Base-by-base conservation (phyloP, 64 coral and sea anemone species). In the Actinia tenebrosa region DNA sequence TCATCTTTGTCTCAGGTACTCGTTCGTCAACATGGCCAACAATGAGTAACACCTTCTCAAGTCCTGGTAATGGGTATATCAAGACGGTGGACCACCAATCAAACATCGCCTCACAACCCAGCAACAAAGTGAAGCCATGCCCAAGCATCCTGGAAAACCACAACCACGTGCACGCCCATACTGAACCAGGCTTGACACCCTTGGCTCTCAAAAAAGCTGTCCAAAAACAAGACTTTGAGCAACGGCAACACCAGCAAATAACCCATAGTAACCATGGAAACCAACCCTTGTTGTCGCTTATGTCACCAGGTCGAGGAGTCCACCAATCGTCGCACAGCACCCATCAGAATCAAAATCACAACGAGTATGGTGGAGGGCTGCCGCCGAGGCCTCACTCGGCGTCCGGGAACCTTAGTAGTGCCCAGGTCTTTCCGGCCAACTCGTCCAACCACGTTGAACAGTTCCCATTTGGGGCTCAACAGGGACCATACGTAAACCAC, bases 331-430 rank as follows among this genome's bases (percentile, higher is more conserved):
- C 89, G 22, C 88, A 77, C 4, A 58, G 13, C 56, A 56, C 61
- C 10, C 78, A 89, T 5, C 63, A 75, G 7, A 44, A 88, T 43
- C 44, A 84, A 9, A 71, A 64, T 58, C 94, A 96, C 17, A 89
- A 92, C 27, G 90, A 90, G 25, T 71, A 89, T 54, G 44, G 59
- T 0, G 62, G 86, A 71, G 64, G 53, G 5, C 94, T 96, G 53
- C 94, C 94, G 2, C 91, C 94, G 13, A 89, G 94, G 71, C 94
- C 94, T 37, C 94, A 96, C 91, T 96, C 94, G 64, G 94, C 94
- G 11, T 90, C 94, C 7, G 94, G 94, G 20, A 96, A 88, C 77
- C 87, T 96, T 22, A 88, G 85, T 71, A 92, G 52, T 45, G 86
- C 84, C 18, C 94, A 96, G 77, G 87, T 83, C 26, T 96, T 90